Conservation (phyloP, 2,797 vertebrate genomes). For the Lindbergichthys nudifrons region DNA sequence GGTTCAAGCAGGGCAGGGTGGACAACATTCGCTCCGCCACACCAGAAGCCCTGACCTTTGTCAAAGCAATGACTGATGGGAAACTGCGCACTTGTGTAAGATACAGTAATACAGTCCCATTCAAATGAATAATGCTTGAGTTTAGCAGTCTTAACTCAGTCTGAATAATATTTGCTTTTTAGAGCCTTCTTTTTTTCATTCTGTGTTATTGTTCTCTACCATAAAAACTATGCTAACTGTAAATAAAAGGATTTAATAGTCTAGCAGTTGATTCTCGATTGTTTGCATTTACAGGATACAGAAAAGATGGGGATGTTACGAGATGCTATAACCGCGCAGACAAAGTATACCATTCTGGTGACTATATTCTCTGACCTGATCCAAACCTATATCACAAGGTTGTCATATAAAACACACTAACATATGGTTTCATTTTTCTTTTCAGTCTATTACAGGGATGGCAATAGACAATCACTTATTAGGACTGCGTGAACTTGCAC, state of each 20-base stretch:
- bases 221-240: constrained; percentile 15
- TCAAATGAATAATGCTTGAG: constrained; percentile 1
- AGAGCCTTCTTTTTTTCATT: constrained; percentile 14
- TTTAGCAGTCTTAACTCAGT: not conserved
- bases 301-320: constrained; percentile 90
- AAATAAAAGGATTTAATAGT: constrained; percentile 44
- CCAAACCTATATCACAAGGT: not conserved
- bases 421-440: constrained; percentile 10
- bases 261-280: constrained; percentile 29
- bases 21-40: constrained; percentile 98
- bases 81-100: constrained; percentile 63
- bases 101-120: constrained; percentile 5
- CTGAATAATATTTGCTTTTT: constrained; percentile 13
- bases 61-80: constrained; percentile 88
- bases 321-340: constrained; percentile 90
- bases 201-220: not conserved
- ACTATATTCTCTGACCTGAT: constrained; percentile 52
- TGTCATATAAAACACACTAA: not conserved
- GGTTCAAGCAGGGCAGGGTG: constrained; percentile 91
- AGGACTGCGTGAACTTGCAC: constrained; percentile 90
- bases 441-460: constrained; percentile 92
- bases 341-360: constrained; percentile 93
- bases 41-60: constrained; percentile 88
- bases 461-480: constrained; percentile 97
- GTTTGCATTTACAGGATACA: constrained; percentile 80